phyloP scores from a whole-genome alignment of 2,797 vertebrate species.

The Pseudochaenichthys georgianus region DNA sequence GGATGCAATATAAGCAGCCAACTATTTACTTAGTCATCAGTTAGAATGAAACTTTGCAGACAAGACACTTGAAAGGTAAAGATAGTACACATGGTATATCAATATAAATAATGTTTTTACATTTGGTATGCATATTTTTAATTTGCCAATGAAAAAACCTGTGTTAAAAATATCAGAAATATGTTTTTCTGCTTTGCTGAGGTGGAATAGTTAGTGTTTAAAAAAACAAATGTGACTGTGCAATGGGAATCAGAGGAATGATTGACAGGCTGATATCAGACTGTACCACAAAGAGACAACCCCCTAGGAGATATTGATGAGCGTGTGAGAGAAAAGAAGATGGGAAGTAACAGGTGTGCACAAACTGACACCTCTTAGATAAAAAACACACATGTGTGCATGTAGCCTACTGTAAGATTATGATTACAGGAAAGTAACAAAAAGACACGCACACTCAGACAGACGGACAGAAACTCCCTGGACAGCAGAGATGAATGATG shows the following conservation, averaged over 20 bases:
- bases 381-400: neutral
- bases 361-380: conserved; percentile 44
- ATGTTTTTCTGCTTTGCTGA: too few species aligned
- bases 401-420: conserved; percentile 1
- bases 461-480: conserved; percentile 25
- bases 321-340: conserved; percentile 6
- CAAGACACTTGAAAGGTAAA: neutral
- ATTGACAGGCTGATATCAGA: neutral
- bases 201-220: too few species aligned
- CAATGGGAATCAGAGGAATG: neutral
- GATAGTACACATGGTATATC: too few species aligned
- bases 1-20: neutral
- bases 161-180: too few species aligned
- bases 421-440: conserved; percentile 9
- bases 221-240: neutral
- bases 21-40: conserved; percentile 1
- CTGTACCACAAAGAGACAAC: neutral
- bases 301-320: conserved; percentile 33
- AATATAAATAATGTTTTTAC: too few species aligned
- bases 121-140: too few species aligned
- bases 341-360: conserved; percentile 30
- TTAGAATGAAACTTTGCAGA: neutral
- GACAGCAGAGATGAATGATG: conserved; percentile 72
- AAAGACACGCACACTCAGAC: conserved; percentile 1
- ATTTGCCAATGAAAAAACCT: too few species aligned